Conservation (phyloP, 2,888 invertebrate species). For the Pyrochroa serraticornis region DNA sequence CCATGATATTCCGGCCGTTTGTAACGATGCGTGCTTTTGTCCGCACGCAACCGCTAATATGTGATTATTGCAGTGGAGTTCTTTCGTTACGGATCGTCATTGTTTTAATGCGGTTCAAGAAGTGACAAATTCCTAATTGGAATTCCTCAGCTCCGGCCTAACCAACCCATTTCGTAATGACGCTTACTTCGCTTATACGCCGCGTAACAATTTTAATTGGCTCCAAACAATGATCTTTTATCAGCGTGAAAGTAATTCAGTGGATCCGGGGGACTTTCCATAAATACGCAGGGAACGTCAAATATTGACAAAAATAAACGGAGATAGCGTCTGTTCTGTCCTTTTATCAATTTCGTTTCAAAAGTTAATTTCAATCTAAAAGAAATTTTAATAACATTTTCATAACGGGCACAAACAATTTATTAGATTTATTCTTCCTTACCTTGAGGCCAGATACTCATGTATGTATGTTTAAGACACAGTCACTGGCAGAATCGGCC, state of each 20-base stretch:
- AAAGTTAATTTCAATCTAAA: slow-evolving; percentile 46
- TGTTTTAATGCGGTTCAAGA: slow-evolving; percentile 53
- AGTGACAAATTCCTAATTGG: slow-evolving; percentile 59
- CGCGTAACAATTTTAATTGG: slow-evolving; percentile 55
- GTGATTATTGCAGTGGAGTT: slow-evolving; percentile 37
- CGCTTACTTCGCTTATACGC: slow-evolving; percentile 50
- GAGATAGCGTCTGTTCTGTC: slow-evolving; percentile 27
- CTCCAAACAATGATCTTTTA: slow-evolving; percentile 51
- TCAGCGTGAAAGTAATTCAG: slow-evolving; percentile 37
- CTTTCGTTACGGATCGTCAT: slow-evolving; percentile 40
- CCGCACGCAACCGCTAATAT: slow-evolving; percentile 43
- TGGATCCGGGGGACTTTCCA: slow-evolving; percentile 27
- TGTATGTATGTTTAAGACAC: slow-evolving; percentile 30
- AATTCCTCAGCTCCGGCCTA: slow-evolving; percentile 55
- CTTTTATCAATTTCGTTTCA: slow-evolving; percentile 37
- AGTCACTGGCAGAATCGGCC: slow-evolving; percentile 40
- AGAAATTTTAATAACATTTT: slow-evolving; percentile 45
- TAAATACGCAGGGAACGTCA: slow-evolving; percentile 29
- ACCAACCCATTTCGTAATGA: slow-evolving; percentile 54
- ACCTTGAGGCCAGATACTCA: slow-evolving; percentile 33
- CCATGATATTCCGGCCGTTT: slow-evolving; percentile 30
- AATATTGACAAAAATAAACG: slow-evolving; percentile 31
- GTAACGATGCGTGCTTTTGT: slow-evolving; percentile 39
- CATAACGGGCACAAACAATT: slow-evolving; percentile 33
- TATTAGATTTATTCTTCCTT: slow-evolving; percentile 33